These are phyloP conservation scores for Clarias magur DNA, from an alignment of 2,113 vertebrate genomes.

Conservation along the genomic window DNA sequence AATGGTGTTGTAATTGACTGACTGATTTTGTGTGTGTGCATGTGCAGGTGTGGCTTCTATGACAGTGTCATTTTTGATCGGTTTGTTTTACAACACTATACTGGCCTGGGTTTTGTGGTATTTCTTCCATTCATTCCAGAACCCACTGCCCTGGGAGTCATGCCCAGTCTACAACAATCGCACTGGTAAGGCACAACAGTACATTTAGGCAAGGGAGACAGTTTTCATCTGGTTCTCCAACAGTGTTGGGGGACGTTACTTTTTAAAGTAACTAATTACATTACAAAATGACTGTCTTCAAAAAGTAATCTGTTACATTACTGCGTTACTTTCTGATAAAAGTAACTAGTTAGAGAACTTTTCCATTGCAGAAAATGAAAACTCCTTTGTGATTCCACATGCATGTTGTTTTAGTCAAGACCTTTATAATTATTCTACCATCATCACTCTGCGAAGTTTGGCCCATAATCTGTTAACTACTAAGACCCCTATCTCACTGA, in stretches of 20 bases:
- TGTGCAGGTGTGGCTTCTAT: constrained; percentile 69
- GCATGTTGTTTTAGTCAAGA: too few species aligned
- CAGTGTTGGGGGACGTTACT: not conserved
- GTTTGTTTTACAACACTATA: constrained; percentile 77
- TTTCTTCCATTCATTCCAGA: constrained; percentile 78
- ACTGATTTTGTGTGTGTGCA: not conserved
- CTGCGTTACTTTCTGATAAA: too few species aligned
- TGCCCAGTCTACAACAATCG: constrained; percentile 74
- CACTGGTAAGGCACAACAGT: constrained; percentile 66
- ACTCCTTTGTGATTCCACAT: too few species aligned
- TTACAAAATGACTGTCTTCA: too few species aligned
- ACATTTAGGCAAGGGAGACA: not conserved
- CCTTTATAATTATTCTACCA: too few species aligned
- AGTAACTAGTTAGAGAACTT: too few species aligned
- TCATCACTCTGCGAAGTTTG: too few species aligned
- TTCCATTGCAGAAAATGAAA: too few species aligned
- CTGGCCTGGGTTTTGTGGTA: constrained; percentile 82
- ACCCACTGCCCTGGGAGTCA: constrained; percentile 77
- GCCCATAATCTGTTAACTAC: too few species aligned
- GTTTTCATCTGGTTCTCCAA: not conserved
- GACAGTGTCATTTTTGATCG: constrained; percentile 69
- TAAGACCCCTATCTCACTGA: too few species aligned
- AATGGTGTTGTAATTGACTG: not conserved
- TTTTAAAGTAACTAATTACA: too few species aligned
- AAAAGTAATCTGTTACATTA: too few species aligned